phyloP scores from a whole-genome alignment of 2,888 invertebrate species.

The Hyposoter didymator region DNA sequence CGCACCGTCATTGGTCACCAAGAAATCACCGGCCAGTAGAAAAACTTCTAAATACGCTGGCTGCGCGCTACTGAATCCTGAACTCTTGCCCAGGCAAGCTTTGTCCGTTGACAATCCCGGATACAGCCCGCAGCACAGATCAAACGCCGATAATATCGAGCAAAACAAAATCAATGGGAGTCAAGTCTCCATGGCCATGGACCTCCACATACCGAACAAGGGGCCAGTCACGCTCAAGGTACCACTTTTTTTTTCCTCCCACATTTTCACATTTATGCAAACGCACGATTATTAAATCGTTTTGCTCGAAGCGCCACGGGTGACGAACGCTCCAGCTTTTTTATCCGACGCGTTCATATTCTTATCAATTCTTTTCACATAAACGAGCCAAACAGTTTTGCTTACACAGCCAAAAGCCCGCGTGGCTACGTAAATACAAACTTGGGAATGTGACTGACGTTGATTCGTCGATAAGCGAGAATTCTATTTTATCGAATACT shows the following conservation, averaged over 20 bases:
- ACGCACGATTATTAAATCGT: neutral
- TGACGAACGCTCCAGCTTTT: neutral
- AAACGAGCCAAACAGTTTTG: neutral
- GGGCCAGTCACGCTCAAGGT: constrained; percentile 86
- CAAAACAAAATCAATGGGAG: constrained; percentile 86
- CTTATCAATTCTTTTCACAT: neutral
- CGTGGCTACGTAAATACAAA: neutral
- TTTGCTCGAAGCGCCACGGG: neutral
- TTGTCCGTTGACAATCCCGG: constrained; percentile 92
- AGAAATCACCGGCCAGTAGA: constrained; percentile 80
- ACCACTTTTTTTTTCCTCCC: neutral
- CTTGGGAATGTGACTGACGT: neutral
- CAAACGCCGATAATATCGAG: constrained; percentile 84
- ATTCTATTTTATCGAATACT: neutral
- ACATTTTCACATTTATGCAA: neutral
- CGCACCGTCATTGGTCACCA: constrained; percentile 86
- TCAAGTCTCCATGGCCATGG: constrained; percentile 91
- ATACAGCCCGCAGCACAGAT: constrained; percentile 78
- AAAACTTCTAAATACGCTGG: constrained; percentile 83
- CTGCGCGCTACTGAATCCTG: constrained; percentile 87
- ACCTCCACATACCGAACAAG: constrained; percentile 89
- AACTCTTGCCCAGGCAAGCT: constrained; percentile 91
- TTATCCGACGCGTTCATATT: neutral
- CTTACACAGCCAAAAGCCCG: neutral
- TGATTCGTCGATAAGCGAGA: constrained; percentile 3